Conservation (phyloP, 2,888 invertebrate species). For the Limnephilus marmoratus region DNA sequence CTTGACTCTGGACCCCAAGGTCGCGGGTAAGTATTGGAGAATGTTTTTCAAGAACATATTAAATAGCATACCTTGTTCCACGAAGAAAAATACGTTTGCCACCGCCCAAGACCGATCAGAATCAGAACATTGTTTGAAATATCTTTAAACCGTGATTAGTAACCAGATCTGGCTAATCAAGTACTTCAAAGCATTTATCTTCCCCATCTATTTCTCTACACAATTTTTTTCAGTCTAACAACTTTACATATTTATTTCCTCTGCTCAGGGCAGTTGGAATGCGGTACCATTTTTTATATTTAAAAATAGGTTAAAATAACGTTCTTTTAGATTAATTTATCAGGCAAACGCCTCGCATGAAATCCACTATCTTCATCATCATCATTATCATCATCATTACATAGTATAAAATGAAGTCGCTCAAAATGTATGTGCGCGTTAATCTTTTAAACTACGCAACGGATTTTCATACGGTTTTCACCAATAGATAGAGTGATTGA, state of each 20-base stretch:
- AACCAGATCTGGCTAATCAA: not conserved
- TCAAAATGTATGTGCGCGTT: too few species aligned
- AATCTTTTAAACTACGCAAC: too few species aligned
- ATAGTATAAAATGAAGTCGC: too few species aligned
- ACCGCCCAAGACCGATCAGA: not conserved
- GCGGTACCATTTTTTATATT: too few species aligned
- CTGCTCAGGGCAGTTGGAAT: too few species aligned
- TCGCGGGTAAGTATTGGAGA: not conserved
- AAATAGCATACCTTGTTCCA: not conserved
- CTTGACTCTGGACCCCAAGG: not conserved
- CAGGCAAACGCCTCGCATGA: not conserved
- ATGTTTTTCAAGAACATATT: not conserved
- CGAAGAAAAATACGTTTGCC: too few species aligned
- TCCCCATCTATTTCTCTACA: not conserved
- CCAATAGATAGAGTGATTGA: too few species aligned
- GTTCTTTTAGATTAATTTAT: slow-evolving; percentile 14
- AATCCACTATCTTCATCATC: too few species aligned
- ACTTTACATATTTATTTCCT: too few species aligned
- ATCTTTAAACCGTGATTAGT: not conserved
- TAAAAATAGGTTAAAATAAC: not conserved
- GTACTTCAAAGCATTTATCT: not conserved
- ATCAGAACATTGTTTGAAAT: not conserved
- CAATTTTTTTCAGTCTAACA: not conserved
- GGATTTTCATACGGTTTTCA: too few species aligned
- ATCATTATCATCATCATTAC: too few species aligned